Percentiles rank a stretch among this genome's conserved stretches.
Conservation (phyloP, 1,140 invertebrate species). For the Chrysoperla carnea region DNA sequence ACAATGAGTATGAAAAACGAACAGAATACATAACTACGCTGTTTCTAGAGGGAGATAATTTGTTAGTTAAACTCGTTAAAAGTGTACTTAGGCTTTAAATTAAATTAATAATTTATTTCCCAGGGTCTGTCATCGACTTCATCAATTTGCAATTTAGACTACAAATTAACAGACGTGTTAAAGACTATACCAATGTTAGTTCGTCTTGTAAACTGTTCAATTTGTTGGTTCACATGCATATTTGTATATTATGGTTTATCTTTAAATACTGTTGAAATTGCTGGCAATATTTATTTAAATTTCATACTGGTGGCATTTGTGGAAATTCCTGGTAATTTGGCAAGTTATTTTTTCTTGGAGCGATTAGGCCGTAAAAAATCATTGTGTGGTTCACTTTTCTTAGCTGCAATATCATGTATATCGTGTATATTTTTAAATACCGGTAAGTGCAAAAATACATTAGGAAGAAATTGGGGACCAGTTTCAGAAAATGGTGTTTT, state of each 20-base stretch:
- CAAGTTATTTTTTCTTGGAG: slow-evolving; percentile 30
- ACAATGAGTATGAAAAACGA: too few relatives aligned
- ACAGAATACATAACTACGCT: too few relatives aligned
- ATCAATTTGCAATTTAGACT: too few relatives aligned
- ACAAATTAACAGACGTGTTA: slow-evolving; percentile 7
- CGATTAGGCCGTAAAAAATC: slow-evolving; percentile 34
- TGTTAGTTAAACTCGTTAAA: too few relatives aligned
- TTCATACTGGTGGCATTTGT: slow-evolving; percentile 29
- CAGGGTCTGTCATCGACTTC: too few relatives aligned
- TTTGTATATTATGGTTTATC: slow-evolving; percentile 46
- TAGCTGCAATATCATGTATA: slow-evolving; percentile 22
- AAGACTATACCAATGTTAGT: slow-evolving; percentile 22
- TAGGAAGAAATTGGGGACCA: neutral
- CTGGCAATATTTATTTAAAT: slow-evolving; percentile 30
- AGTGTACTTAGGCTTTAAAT: too few relatives aligned
- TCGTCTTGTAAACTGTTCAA: slow-evolving; percentile 25
- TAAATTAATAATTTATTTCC: too few relatives aligned
- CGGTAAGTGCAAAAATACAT: slow-evolving; percentile 6
- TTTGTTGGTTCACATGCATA: slow-evolving; percentile 28
- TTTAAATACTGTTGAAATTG: slow-evolving; percentile 39
- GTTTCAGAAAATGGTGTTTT: neutral
- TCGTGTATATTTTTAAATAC: slow-evolving; percentile 23
- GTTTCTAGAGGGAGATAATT: too few relatives aligned
- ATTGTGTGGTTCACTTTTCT: slow-evolving; percentile 28
- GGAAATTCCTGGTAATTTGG: slow-evolving; percentile 32